Percentiles rank a stretch among this genome's conserved stretches.
phyloP scores from a whole-genome alignment of 2,888 invertebrate genomes.

The Clepsis dumicolana region DNA sequence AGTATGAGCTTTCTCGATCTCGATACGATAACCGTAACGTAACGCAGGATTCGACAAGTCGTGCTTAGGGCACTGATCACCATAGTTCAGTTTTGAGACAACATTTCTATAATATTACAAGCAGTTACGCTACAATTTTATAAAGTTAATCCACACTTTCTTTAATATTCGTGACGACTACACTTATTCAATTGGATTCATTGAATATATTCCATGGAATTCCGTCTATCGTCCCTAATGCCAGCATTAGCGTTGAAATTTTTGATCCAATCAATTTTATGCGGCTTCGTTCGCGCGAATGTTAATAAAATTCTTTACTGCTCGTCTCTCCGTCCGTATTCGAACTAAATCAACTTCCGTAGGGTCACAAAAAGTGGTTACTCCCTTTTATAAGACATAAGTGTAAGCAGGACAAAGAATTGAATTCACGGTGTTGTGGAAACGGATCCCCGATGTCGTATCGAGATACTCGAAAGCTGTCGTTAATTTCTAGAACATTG shows the following conservation, averaged over 20 bases:
- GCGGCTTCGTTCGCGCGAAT: constrained; percentile 43
- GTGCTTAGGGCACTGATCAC: no score
- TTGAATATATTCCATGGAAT: constrained; percentile 41
- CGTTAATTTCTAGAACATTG: constrained; percentile 43
- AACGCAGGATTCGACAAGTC: no score
- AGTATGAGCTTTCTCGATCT: no score
- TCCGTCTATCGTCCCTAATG: constrained; percentile 35
- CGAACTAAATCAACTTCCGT: constrained; percentile 1
- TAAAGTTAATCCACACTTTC: constrained; percentile 19
- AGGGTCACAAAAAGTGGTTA: not conserved
- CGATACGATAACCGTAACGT: no score
- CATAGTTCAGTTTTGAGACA: no score
- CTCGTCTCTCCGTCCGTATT: constrained; percentile 23
- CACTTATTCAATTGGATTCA: constrained; percentile 38
- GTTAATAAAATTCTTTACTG: constrained; percentile 44
- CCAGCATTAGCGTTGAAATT: constrained; percentile 43
- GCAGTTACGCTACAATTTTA: not conserved
- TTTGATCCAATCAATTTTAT: constrained; percentile 44
- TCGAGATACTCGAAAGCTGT: constrained; percentile 36
- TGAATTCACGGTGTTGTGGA: not conserved
- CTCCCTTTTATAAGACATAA: constrained; percentile 7
- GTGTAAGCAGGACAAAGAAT: constrained; percentile 1
- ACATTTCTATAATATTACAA: not conserved
- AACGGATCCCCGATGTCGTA: constrained; percentile 10
- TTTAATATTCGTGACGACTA: constrained; percentile 23